Conservation (phyloP, 1,140 invertebrate genomes). For the Rhagoletis zephyria region DNA sequence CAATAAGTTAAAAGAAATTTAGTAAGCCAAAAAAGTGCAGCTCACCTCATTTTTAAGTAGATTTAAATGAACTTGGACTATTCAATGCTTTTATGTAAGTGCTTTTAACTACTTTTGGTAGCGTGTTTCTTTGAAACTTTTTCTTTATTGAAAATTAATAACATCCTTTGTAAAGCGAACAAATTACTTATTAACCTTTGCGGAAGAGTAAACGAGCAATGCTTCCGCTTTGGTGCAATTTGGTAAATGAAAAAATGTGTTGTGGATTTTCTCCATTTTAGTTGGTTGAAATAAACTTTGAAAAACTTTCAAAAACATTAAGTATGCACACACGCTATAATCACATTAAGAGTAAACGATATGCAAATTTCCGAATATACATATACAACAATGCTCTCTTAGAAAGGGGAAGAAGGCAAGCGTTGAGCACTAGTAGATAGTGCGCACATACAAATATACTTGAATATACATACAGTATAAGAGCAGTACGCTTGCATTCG, state of each 20-base stretch:
- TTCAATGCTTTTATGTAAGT: background rate
- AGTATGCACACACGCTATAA: constrained; percentile 42
- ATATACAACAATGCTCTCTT: background rate
- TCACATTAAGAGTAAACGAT: constrained; percentile 51
- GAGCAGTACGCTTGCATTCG: background rate
- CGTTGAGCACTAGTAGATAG: background rate
- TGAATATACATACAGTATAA: background rate
- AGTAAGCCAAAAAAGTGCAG: too few relatives aligned
- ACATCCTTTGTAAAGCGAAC: constrained; percentile 39
- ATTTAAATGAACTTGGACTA: too few relatives aligned
- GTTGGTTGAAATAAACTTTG: constrained; percentile 39
- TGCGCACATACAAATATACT: background rate
- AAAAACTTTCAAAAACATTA: constrained; percentile 36
- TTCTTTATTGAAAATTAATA: constrained; percentile 49
- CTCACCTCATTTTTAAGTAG: too few relatives aligned
- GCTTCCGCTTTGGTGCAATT: constrained; percentile 35
- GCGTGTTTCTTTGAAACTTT: background rate
- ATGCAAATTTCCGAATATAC: background rate
- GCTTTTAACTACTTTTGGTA: background rate
- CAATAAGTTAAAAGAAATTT: too few relatives aligned
- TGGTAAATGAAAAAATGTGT: constrained; percentile 43
- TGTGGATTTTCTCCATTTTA: constrained; percentile 38
- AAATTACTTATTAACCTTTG: constrained; percentile 50
- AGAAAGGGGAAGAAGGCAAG: background rate
- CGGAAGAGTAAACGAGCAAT: constrained; percentile 28